A percentile compares a stretch with the other conserved stretches of the same genome.
These are phyloP conservation scores for Aeoliscus strigatus DNA, from an alignment of 2,797 vertebrate genomes.

Conservation along the genomic window DNA sequence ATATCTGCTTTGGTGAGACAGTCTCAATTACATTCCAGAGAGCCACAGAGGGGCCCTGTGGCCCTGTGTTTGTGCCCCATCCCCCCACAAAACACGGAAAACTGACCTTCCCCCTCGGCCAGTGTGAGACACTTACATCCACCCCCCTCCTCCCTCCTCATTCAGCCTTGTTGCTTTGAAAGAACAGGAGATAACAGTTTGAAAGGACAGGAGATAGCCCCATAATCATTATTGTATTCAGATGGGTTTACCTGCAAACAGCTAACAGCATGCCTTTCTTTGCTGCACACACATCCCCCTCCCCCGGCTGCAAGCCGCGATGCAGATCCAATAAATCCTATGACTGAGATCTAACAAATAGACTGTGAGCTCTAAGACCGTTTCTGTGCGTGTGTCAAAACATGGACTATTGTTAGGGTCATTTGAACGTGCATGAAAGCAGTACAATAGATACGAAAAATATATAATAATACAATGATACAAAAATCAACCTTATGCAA, in stretches of 20 bases:
- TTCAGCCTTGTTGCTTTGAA: conserved; percentile 64
- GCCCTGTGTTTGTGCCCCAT: conserved; percentile 75
- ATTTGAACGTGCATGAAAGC: neutral
- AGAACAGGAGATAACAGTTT: conserved; percentile 78
- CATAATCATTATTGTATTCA: conserved; percentile 73
- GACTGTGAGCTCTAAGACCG: conserved; percentile 1
- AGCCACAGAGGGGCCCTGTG: conserved; percentile 65
- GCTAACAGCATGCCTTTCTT: conserved; percentile 48
- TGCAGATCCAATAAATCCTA: conserved; percentile 15
- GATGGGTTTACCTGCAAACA: conserved; percentile 76
- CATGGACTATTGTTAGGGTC: too few species aligned
- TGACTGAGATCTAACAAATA: conserved; percentile 2
- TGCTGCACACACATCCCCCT: conserved; percentile 23
- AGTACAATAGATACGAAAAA: neutral
- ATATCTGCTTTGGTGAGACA: conserved; percentile 32
- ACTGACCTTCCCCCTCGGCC: conserved; percentile 67
- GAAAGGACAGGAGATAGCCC: conserved; percentile 77
- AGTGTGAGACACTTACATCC: conserved; percentile 74
- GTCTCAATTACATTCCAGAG: conserved; percentile 68
- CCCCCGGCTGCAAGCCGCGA: conserved; percentile 27
- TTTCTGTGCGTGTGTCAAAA: too few species aligned
- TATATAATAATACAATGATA: neutral
- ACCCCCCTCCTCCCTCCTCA: conserved; percentile 54
- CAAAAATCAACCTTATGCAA: too few species aligned
- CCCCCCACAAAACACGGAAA: conserved; percentile 75